phyloP scores from a whole-genome alignment of 2,888 invertebrate genomes.

The Pelosia muscerda region DNA sequence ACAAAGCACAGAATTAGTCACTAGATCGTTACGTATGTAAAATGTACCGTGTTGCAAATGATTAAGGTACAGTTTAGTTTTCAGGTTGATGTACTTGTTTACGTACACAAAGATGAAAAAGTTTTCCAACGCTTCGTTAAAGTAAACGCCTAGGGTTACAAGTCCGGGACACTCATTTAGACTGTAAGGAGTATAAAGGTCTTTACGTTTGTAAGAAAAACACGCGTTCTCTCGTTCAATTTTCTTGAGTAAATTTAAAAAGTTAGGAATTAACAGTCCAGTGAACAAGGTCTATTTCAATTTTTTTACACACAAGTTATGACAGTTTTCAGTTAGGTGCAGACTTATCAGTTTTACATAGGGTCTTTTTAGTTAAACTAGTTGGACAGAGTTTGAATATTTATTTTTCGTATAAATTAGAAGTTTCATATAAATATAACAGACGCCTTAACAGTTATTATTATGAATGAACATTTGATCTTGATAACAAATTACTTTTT shows the following conservation, averaged over 20 bases:
- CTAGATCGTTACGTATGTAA: constrained; percentile 30
- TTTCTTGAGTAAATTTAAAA: constrained; percentile 20
- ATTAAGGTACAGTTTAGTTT: constrained; percentile 55
- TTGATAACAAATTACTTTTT: no score
- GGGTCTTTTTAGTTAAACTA: background rate
- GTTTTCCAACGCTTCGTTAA: constrained; percentile 77
- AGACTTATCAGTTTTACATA: background rate
- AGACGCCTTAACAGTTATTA: no score
- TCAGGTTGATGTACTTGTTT: constrained; percentile 61
- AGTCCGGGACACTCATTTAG: constrained; percentile 66
- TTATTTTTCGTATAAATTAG: no score
- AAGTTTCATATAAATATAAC: no score
- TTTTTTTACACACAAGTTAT: background rate
- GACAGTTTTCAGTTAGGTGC: no score
- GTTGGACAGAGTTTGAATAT: background rate
- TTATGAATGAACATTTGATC: no score
- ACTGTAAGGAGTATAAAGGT: constrained; percentile 59
- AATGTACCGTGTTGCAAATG: constrained; percentile 43
- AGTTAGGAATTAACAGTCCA: background rate
- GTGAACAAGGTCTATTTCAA: background rate
- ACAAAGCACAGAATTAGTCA: constrained; percentile 51
- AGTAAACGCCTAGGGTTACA: constrained; percentile 75
- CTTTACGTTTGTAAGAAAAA: constrained; percentile 37
- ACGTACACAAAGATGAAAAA: constrained; percentile 74
- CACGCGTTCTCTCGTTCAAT: constrained; percentile 30